A percentile compares a stretch with the other conserved stretches of the same genome.
Evolutionary conservation across 2,113 vertebrate species (phyloP).

Genomic region (Nothoprocta pentlandii): DNA sequence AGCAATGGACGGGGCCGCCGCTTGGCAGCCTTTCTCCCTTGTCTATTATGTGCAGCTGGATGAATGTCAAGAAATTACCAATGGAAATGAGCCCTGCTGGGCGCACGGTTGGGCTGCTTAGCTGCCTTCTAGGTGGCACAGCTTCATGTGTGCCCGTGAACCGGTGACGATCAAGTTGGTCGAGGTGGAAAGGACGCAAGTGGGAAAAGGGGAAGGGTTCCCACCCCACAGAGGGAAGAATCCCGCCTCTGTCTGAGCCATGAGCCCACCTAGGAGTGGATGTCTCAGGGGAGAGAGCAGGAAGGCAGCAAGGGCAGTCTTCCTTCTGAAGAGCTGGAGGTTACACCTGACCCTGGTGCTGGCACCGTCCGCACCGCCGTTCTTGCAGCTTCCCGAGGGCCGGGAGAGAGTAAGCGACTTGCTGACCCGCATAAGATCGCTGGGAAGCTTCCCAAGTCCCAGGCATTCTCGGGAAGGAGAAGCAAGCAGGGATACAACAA

Average conservation of each 20-base stretch:
- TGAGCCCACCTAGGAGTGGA: accelerated
- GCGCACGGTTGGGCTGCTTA: not conserved
- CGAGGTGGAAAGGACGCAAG: not conserved
- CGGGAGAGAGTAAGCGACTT: accelerated
- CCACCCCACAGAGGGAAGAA: not conserved
- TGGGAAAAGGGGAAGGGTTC: not conserved
- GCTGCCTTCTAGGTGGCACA: constrained; percentile 5
- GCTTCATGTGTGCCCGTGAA: not conserved
- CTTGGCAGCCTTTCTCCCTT: constrained; percentile 5
- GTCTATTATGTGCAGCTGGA: constrained; percentile 35
- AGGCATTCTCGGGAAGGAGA: not conserved
- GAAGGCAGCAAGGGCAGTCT: not conserved
- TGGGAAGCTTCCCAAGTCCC: not conserved
- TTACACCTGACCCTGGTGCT: not conserved
- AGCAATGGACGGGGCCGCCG: not conserved
- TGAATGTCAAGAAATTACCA: constrained; percentile 1
- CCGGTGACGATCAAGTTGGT: not conserved
- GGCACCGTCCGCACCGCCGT: not conserved
- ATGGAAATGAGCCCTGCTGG: constrained; percentile 17
- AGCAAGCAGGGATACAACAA: accelerated
- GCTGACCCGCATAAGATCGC: not conserved
- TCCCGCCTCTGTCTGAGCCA: accelerated
- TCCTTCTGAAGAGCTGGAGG: not conserved
- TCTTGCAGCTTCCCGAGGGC: not conserved
- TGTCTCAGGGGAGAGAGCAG: not conserved